Conservation (phyloP, 2,797 vertebrate genomes). For the Propithecus deckenii region DNA sequence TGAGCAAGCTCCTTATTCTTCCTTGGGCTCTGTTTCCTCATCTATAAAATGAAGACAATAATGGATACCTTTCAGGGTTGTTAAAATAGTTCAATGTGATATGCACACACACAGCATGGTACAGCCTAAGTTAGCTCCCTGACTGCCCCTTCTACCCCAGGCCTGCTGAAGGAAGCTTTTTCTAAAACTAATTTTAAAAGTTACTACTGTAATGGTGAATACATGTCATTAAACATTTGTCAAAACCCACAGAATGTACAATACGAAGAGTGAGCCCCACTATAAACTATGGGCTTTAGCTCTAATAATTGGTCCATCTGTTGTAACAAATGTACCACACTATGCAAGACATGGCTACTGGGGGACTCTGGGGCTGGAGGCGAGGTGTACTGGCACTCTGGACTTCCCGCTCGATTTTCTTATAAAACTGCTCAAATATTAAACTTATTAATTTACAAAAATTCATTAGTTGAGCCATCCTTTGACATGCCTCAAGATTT, state of each 20-base stretch:
- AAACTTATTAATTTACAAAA: neutral
- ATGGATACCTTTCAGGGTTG: neutral
- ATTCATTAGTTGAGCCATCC: neutral
- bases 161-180: neutral
- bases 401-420: neutral
- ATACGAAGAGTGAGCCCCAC: neutral
- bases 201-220: neutral
- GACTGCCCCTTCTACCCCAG: neutral
- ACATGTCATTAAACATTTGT: neutral
- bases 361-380: no score
- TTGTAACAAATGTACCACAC: neutral
- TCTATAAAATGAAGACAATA: neutral
- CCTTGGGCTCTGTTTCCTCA: neutral
- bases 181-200: neutral
- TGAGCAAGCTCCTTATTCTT: neutral
- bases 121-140: neutral
- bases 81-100: neutral
- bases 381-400: neutral
- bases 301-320: neutral
- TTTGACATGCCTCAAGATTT: neutral
- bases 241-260: neutral
- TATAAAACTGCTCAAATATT: neutral
- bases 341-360: neutral
- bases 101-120: neutral
- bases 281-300: neutral